Percentiles rank a stretch among this genome's conserved stretches.
These are phyloP conservation scores for Malacosoma neustria DNA, from an alignment of 2,888 invertebrate species.

Conservation along the genomic window DNA sequence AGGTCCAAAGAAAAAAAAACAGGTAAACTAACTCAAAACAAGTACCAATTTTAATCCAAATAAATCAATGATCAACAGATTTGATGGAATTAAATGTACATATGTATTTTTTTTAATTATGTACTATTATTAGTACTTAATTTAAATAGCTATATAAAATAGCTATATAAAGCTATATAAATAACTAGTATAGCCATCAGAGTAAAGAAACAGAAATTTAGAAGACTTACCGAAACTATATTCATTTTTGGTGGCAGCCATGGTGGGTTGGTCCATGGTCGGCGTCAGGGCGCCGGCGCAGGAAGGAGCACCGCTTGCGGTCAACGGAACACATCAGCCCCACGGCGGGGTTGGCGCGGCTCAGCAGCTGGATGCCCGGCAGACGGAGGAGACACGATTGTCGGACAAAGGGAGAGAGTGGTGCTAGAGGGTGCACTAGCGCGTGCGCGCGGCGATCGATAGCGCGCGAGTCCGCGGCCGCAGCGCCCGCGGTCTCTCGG, in stretches of 20 bases:
- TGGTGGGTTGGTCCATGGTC: not conserved
- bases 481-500: conserved; percentile 11
- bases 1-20: too few relatives aligned
- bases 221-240: not conserved
- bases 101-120: too few relatives aligned
- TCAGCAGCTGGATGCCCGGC: not conserved
- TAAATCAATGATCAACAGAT: too few relatives aligned
- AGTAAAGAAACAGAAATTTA: too few relatives aligned
- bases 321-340: not conserved
- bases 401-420: not conserved
- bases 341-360: not conserved
- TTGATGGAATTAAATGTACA: too few relatives aligned
- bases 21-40: too few relatives aligned
- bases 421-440: not conserved
- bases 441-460: conserved; percentile 29
- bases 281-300: not conserved
- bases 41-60: too few relatives aligned
- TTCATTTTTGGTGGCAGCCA: not conserved
- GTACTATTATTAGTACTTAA: too few relatives aligned
- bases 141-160: too few relatives aligned
- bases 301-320: not conserved
- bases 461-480: conserved; percentile 32
- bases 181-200: too few relatives aligned
- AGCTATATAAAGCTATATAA: too few relatives aligned
- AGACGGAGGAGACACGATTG: not conserved